Base-by-base conservation (phyloP, 2,113 vertebrate species). In the Chaetops frenatus region DNA sequence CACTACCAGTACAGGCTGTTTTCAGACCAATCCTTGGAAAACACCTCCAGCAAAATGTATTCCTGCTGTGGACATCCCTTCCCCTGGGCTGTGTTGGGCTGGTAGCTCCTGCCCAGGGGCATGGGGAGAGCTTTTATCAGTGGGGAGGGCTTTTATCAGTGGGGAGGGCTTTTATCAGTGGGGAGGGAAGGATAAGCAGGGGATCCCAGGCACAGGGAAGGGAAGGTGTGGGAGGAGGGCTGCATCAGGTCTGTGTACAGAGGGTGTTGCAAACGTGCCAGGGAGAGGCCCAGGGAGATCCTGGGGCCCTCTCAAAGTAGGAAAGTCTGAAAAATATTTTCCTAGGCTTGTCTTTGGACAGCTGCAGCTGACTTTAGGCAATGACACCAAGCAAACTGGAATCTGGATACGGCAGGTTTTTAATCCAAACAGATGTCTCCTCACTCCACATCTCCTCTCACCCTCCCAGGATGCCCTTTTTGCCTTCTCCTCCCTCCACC, bases 311-410 rank as follows among this genome's bases (percentile, higher is more conserved):
- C 94, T 93, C 44, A 45, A 62, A 96, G 94, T 96, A 94, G 94
- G 96, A 97, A 95, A 97, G 86, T 97, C 88, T 97, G 96, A 97
- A 97, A 97, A 97, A 94, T 97, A 97, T 96, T 96, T 97, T 97
- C 96, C 96, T 96, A 96, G 92, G 95, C 76, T 91, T 95, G 91
- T 88, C 96, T 96, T 95, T 96, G 80, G 92, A 95, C 95, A 96
- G 96, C 95, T 97, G 96, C 92, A 94, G 88, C 83, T 2, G 69
- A 90, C 88, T 96, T 83, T 70, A 90, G 74, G 95, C 94, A 92
- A 78, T 92, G 92, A 96, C 95, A 97, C 94, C 91, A 81, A 94
- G 86, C 80, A 74, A 95, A 66, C 51, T 94, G 92, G 92, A 95
- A 84, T 90, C 86, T 74, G 95, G 82, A 90, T 42, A 38, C 21